A percentile compares a stretch with the other conserved stretches of the same genome.
phyloP scores from a whole-genome alignment of 2,113 vertebrate species.

The Amphiprion percula region DNA sequence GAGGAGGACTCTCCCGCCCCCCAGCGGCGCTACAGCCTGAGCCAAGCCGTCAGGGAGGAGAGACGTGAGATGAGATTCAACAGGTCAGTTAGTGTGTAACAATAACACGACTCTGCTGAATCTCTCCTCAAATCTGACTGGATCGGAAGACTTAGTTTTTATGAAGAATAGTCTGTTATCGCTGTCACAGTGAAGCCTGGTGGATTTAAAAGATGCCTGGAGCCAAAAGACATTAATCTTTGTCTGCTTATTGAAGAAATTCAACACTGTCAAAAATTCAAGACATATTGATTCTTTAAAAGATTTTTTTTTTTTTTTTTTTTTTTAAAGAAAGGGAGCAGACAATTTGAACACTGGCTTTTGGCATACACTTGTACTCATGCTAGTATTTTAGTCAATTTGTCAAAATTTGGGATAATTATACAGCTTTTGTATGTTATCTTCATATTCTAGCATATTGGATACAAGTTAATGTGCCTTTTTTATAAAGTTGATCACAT shows the following conservation, averaged over 20 bases:
- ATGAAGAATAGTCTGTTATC: conserved; percentile 4
- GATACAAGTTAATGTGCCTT: no score
- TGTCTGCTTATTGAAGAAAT: neutral
- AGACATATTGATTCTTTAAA: neutral
- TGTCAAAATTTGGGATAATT: no score
- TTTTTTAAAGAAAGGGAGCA: no score
- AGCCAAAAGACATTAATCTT: neutral
- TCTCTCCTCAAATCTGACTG: neutral
- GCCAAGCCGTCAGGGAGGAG: conserved; percentile 87
- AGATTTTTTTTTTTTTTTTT: no score
- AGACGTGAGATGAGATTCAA: conserved; percentile 90
- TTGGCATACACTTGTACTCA: no score
- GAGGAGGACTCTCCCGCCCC: conserved; percentile 80
- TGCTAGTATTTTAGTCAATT: no score
- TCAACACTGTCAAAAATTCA: neutral
- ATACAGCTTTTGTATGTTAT: no score
- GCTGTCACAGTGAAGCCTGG: neutral
- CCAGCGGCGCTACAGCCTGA: conserved; percentile 87
- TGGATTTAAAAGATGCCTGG: neutral
- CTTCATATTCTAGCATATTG: no score
- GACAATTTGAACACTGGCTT: no score
- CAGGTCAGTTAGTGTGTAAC: conserved; percentile 82
- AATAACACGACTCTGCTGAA: neutral
- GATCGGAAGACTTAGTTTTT: neutral
- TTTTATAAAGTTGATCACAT: no score